These are phyloP conservation scores for Euzophera pinguis DNA, from an alignment of 2,888 invertebrate genomes.

Conservation along the genomic window DNA sequence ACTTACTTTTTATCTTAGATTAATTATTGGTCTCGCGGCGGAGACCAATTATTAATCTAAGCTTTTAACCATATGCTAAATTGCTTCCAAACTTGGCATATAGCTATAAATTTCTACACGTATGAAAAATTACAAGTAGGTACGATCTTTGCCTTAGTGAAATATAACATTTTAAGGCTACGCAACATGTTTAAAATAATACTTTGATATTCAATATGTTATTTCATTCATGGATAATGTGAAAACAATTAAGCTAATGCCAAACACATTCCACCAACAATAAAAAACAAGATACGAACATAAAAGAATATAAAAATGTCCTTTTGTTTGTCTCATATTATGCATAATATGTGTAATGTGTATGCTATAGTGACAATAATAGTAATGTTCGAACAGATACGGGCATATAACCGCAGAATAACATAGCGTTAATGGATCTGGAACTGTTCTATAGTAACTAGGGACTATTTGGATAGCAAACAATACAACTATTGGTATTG, in stretches of 20 bases:
- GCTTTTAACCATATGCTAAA: too few relatives aligned
- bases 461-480: not conserved
- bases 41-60: too few relatives aligned
- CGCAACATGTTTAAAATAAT: too few relatives aligned
- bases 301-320: not conserved
- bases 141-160: too few relatives aligned
- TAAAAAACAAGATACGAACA: not conserved
- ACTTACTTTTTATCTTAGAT: too few relatives aligned
- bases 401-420: not conserved
- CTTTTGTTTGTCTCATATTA: conserved; percentile 4
- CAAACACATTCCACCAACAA: not conserved
- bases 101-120: too few relatives aligned
- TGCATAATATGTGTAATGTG: not conserved
- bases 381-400: not conserved
- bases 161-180: too few relatives aligned
- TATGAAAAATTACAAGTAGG: too few relatives aligned
- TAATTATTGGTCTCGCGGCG: too few relatives aligned
- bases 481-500: not conserved
- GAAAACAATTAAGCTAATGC: not conserved
- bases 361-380: conserved; percentile 2
- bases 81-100: too few relatives aligned
- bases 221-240: not conserved
- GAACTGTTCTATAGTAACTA: not conserved
- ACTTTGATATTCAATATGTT: too few relatives aligned
- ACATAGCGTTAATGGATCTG: conserved; percentile 6